Evolutionary conservation across 2,888 invertebrate genomes (phyloP), one percentile per base, ranked within the genome.

Genomic region (Microdon myrmicae): DNA sequence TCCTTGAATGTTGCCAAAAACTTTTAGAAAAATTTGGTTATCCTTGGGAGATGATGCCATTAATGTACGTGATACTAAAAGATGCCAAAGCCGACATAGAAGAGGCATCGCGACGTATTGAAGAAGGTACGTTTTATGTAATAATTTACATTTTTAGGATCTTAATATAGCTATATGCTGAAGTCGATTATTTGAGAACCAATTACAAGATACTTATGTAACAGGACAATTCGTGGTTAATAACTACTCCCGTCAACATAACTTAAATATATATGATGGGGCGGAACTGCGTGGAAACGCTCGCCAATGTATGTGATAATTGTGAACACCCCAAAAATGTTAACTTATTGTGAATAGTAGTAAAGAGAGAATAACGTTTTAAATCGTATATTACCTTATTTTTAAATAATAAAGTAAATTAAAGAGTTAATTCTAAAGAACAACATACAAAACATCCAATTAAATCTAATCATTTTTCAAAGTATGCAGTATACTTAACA

Each of bases 231-330:
- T 85, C 80, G 85, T 86, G 72, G 86, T 89, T 77, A 86, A 87
- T 81, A 88, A 89, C 81, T 89, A 89, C 80, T 88, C 88, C 74
- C 84, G 86, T 81, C 86, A 86, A 72, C 85, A 89, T 82, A 87
- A 89, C 81, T 82, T 89, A 74, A 88, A 87, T 82, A 85, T 89
- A 82, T 89, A 87, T 83, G 88, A 88, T 78, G 89, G 89, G 67
- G 85, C 84, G 75, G 88, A 88, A 81, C 84, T 89, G 67, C 83
- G 88, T 80, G 87, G 87, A 82, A 86, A 87, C 75, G 87, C 87
- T 78, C 86, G 89, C 83, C 88, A 88, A 86, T 89, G 88, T 85
- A 88, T 88, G 87, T 88, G 87, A 88, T 88, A 86, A 87, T 73
- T 83, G n/a, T n/a, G n/a, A n/a, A n/a, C n/a, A n/a, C n/a, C n/a